These are phyloP conservation scores for Acropora tenuis DNA, from an alignment of 64 coral and sea anemone species.

Conservation along the genomic window DNA sequence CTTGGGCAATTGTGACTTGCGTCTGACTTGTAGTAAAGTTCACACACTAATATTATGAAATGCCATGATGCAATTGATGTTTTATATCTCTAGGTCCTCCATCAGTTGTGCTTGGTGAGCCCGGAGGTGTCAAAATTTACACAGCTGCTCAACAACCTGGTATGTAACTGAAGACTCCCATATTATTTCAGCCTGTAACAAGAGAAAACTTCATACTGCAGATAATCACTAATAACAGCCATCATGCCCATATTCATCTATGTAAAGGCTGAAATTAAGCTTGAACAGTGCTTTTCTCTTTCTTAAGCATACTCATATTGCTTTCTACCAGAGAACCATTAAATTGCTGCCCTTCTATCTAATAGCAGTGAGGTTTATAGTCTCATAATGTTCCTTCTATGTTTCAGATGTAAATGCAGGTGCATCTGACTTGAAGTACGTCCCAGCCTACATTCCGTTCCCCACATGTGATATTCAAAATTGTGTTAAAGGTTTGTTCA, in stretches of 20 bases:
- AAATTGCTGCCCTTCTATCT: too few relatives aligned
- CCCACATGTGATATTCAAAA: constrained; percentile 15
- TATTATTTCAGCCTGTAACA: not conserved
- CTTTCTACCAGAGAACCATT: too few relatives aligned
- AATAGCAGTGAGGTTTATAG: too few relatives aligned
- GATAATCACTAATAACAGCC: too few relatives aligned
- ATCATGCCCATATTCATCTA: too few relatives aligned
- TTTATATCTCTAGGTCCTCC: constrained; percentile 28
- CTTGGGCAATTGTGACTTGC: too few relatives aligned
- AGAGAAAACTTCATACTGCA: not conserved
- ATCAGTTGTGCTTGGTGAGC: constrained; percentile 71
- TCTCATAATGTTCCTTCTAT: not conserved
- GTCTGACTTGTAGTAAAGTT: too few relatives aligned
- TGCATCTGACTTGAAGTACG: not conserved
- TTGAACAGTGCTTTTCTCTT: too few relatives aligned
- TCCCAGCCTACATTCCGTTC: not conserved
- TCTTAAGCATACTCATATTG: too few relatives aligned
- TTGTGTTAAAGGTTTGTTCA: constrained; percentile 19
- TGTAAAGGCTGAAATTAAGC: too few relatives aligned
- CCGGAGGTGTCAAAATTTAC: constrained; percentile 69
- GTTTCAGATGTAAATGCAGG: constrained; percentile 22
- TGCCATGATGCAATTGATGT: not conserved
- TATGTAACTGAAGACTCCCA: not conserved
- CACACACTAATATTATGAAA: too few relatives aligned
- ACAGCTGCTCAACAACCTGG: constrained; percentile 43